phyloP scores from a whole-genome alignment of 2,888 invertebrate species.

The Acleris sparsana region DNA sequence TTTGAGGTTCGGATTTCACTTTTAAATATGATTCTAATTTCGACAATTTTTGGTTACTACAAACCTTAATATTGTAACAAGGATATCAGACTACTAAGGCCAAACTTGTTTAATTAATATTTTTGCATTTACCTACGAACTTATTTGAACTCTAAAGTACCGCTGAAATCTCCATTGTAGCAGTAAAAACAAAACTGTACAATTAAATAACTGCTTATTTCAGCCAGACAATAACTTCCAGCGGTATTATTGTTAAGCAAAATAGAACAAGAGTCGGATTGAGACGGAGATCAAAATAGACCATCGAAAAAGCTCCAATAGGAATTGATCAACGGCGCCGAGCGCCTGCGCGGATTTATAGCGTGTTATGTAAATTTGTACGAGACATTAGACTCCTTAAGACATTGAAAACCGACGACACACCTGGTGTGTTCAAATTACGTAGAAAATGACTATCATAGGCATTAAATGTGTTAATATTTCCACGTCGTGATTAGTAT shows the following conservation, averaged over 20 bases:
- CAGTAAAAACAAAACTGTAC: background rate
- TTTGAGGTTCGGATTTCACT: no score
- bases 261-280: slow-evolving; percentile 40
- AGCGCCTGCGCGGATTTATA: slow-evolving; percentile 72
- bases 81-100: no score
- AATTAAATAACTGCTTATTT: slow-evolving; percentile 2
- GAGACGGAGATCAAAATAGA: slow-evolving; percentile 60
- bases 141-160: no score
- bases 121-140: no score
- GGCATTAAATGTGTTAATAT: slow-evolving; percentile 52
- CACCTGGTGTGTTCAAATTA: no score
- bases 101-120: no score
- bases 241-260: slow-evolving; percentile 31
- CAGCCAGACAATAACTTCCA: slow-evolving; percentile 25
- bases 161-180: background rate
- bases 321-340: slow-evolving; percentile 75
- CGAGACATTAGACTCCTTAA: slow-evolving; percentile 78
- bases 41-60: no score
- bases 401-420: no score
- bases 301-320: slow-evolving; percentile 65
- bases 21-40: no score
- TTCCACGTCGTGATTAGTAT: slow-evolving; percentile 75
- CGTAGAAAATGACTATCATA: no score
- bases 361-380: slow-evolving; percentile 80
- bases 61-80: no score